Percentiles rank a stretch among this genome's conserved stretches.
Evolutionary conservation across 2,797 vertebrate species (phyloP).

Genomic region (Chanos chanos): DNA sequence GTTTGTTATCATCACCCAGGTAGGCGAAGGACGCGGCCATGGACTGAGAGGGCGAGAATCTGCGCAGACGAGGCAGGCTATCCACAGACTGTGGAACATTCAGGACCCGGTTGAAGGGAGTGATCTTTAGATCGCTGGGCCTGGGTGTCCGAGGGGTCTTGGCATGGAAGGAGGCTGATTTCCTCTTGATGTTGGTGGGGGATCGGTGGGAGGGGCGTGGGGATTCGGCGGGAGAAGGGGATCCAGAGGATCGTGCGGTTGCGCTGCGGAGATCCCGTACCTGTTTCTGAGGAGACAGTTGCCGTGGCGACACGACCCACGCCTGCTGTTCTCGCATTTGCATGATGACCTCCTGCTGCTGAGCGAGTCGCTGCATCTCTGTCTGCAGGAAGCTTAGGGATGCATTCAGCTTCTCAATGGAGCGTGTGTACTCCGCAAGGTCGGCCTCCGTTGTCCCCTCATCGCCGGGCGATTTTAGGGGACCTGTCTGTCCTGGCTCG

Average conservation of each 20-base stretch:
- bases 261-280: slow-evolving; percentile 64
- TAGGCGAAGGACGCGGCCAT: slow-evolving; percentile 84
- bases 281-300: slow-evolving; percentile 86
- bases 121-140: slow-evolving; percentile 90
- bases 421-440: slow-evolving; percentile 88
- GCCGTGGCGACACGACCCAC: slow-evolving; percentile 85
- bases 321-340: slow-evolving; percentile 94
- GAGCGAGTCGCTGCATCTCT: slow-evolving; percentile 95
- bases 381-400: slow-evolving; percentile 89
- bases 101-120: slow-evolving; percentile 89
- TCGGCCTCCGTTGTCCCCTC: slow-evolving; percentile 76
- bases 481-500: slow-evolving; percentile 16
- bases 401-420: slow-evolving; percentile 92
- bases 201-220: slow-evolving; percentile 82
- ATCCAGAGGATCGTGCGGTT: slow-evolving; percentile 75
- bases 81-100: slow-evolving; percentile 93
- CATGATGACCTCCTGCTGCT: slow-evolving; percentile 97
- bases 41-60: slow-evolving; percentile 92
- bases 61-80: slow-evolving; percentile 88
- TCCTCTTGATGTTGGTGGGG: slow-evolving; percentile 84
- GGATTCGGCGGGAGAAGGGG: slow-evolving; percentile 82
- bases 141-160: slow-evolving; percentile 84
- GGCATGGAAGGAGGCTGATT: slow-evolving; percentile 83
- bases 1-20: slow-evolving; percentile 78
- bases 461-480: slow-evolving; percentile 68